Conservation (phyloP, 2,888 invertebrate genomes). For the Clunio marinus region DNA sequence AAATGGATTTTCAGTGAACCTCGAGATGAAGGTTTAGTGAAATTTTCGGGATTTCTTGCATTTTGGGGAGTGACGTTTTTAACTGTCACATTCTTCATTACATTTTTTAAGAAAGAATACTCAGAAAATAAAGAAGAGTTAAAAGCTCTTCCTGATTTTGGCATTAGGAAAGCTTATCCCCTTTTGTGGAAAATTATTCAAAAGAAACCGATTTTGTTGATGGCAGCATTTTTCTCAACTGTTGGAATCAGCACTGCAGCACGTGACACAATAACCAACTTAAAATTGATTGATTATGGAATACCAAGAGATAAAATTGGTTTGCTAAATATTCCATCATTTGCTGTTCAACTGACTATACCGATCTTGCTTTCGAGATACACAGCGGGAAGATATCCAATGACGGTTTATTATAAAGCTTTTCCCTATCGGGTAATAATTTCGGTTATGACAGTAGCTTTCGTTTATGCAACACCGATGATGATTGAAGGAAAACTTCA, state of each 20-base stretch:
- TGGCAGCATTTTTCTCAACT: conserved; percentile 78
- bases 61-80: conserved; percentile 95
- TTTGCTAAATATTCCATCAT: conserved; percentile 77
- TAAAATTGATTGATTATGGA: conserved; percentile 94
- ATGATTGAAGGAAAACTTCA: conserved; percentile 57
- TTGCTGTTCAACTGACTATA: conserved; percentile 88
- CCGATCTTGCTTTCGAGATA: conserved; percentile 73
- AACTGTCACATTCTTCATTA: conserved; percentile 81
- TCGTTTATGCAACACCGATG: conserved; percentile 81
- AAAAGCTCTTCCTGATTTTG: neutral
- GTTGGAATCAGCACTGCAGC: conserved; percentile 93
- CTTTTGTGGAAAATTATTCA: conserved; percentile 77
- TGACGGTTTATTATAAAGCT: conserved; percentile 82
- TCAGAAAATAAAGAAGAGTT: conserved; percentile 51
- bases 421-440: conserved; percentile 83
- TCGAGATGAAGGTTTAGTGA: conserved; percentile 65
- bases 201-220: conserved; percentile 73
- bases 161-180: conserved; percentile 69
- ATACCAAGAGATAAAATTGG: conserved; percentile 94
- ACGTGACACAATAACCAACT: conserved; percentile 87
- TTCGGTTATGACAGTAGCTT: conserved; percentile 72
- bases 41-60: conserved; percentile 73
- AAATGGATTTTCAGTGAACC: conserved; percentile 75
- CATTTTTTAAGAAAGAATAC: conserved; percentile 77
- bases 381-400: conserved; percentile 84